A percentile compares a stretch with the other conserved stretches of the same genome.
Evolutionary conservation across 1,140 invertebrate genomes (phyloP).

Genomic region (Pseudomyrmex gracilis): DNA sequence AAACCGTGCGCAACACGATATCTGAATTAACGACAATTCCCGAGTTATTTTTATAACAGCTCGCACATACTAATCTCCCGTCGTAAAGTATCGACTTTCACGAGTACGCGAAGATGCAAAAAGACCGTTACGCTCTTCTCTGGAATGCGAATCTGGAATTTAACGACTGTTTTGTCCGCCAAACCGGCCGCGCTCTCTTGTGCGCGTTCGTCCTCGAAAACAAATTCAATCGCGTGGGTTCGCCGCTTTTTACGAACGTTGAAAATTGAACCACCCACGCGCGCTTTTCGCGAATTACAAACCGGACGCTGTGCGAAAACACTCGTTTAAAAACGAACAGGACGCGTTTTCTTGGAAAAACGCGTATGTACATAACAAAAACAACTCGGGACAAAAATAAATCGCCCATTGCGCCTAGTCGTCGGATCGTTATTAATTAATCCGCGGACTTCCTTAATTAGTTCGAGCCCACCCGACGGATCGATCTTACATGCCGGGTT

Average conservation of each 20-base stretch:
- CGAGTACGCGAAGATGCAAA: no score
- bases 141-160: slow-evolving; percentile 29
- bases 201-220: slow-evolving; percentile 23
- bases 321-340: not conserved
- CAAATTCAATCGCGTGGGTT: slow-evolving; percentile 17
- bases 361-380: no score
- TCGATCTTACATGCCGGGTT: slow-evolving; percentile 35
- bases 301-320: not conserved
- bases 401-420: not conserved
- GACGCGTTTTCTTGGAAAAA: no score
- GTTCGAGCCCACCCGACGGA: slow-evolving; percentile 10
- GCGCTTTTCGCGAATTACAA: not conserved
- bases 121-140: not conserved
- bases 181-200: slow-evolving; percentile 7
- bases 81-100: no score
- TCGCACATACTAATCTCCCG: no score
- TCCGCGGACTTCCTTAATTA: slow-evolving; percentile 61
- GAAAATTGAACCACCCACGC: slow-evolving; percentile 14
- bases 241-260: not conserved
- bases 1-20: not conserved
- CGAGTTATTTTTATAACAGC: slow-evolving; percentile 6
- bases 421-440: slow-evolving; percentile 41
- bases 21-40: not conserved
- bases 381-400: not conserved
- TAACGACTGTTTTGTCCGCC: not conserved